Conservation (phyloP, 2,113 vertebrate genomes). For the Oncorhynchus kisutch region DNA sequence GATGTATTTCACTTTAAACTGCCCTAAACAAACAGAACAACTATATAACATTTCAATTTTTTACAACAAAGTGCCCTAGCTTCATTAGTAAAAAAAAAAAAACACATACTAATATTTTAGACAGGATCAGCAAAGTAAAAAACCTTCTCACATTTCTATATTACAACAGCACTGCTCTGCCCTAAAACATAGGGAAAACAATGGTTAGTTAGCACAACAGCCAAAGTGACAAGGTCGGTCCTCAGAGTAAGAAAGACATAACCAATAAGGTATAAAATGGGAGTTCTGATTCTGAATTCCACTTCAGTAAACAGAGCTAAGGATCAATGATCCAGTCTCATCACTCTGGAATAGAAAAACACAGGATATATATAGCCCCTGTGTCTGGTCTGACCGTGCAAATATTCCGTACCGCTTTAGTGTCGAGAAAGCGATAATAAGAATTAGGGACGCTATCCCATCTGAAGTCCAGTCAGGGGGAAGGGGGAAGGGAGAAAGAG, state of each 20-base stretch:
- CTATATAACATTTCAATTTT: too few species aligned
- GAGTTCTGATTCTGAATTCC: conserved; percentile 58
- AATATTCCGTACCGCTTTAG: neutral
- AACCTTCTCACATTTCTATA: conserved; percentile 69
- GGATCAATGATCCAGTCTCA: conserved; percentile 38
- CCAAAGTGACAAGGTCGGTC: conserved; percentile 68
- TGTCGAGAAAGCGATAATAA: neutral
- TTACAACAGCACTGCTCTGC: conserved; percentile 73
- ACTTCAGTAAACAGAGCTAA: conserved; percentile 41
- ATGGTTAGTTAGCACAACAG: conserved; percentile 74
- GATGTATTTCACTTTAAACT: conserved; percentile 71
- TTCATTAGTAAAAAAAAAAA: conserved; percentile 57
- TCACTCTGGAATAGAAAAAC: conserved; percentile 14
- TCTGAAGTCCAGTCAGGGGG: conserved; percentile 65
- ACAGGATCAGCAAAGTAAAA: conserved; percentile 19
- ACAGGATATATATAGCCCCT: neutral
- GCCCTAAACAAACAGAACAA: conserved; percentile 37
- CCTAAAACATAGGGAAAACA: conserved; percentile 73
- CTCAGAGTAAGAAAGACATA: conserved; percentile 66
- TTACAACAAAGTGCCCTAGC: conserved; percentile 49
- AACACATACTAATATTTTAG: conserved; percentile 23
- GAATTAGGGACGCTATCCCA: conserved; percentile 3
- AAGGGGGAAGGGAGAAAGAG: neutral
- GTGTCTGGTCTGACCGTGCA: neutral
- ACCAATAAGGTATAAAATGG: conserved; percentile 66